A percentile compares a stretch with the other conserved stretches of the same genome.
Evolutionary conservation across 2,888 invertebrate species (phyloP).

Genomic region (Parthenolecanium corni): DNA sequence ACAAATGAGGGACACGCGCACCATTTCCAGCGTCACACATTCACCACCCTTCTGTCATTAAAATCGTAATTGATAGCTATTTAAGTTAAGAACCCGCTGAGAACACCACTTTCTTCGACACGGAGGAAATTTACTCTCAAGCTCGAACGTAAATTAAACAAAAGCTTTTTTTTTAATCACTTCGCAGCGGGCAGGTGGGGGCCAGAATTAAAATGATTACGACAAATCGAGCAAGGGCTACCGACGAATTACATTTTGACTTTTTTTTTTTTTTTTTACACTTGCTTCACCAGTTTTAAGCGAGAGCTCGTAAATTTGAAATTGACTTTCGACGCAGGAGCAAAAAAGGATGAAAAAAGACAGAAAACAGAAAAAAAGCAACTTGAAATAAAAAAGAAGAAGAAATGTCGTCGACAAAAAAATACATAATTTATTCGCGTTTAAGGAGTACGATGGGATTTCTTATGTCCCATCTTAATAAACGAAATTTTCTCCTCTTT

Average conservation of each 20-base stretch:
- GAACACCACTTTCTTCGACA: background rate
- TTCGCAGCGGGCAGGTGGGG: background rate
- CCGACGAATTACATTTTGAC: background rate
- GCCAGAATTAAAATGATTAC: background rate
- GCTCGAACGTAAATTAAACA: background rate
- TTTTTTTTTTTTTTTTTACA: background rate
- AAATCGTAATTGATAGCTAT: conserved; percentile 6
- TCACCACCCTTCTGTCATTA: background rate
- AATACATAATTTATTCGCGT: conserved; percentile 22
- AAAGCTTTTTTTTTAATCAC: background rate
- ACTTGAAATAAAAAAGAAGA: too few species aligned
- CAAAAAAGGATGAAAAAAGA: too few species aligned
- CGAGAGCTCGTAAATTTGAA: background rate
- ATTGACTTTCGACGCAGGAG: background rate
- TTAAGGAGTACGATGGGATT: conserved; percentile 27
- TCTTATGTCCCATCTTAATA: conserved; percentile 28
- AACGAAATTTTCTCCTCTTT: conserved; percentile 27
- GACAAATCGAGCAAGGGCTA: background rate
- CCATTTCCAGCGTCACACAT: conserved; percentile 1
- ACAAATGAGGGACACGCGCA: conserved; percentile 8
- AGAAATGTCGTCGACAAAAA: background rate
- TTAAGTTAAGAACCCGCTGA: background rate
- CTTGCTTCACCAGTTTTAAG: background rate
- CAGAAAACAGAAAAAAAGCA: too few species aligned
- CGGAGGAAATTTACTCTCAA: background rate